These are phyloP conservation scores for Steinernema feltiae DNA, from an alignment of 1,140 invertebrate species.

Conservation along the genomic window DNA sequence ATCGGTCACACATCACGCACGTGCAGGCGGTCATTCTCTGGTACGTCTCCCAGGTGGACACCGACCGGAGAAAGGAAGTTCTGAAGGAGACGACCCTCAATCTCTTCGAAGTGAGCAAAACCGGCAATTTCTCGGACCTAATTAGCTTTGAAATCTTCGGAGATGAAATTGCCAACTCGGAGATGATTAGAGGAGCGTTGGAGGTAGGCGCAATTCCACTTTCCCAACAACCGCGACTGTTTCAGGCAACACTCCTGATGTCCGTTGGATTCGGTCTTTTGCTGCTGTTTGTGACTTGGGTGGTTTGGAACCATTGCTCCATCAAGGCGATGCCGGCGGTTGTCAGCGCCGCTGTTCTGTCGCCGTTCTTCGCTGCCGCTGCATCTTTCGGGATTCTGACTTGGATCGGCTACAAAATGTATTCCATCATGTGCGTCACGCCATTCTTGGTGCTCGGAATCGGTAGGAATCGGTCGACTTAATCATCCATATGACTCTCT, in stretches of 20 bases:
- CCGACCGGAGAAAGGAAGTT: conserved; percentile 24
- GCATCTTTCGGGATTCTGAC: conserved; percentile 52
- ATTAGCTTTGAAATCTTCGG: conserved; percentile 49
- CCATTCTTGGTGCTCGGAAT: conserved; percentile 52
- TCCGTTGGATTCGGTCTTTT: conserved; percentile 51
- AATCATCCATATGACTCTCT: not conserved
- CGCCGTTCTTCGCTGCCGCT: conserved; percentile 46
- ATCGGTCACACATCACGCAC: conserved; percentile 28
- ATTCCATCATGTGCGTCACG: conserved; percentile 56
- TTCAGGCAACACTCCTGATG: conserved; percentile 52
- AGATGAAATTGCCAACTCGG: conserved; percentile 47
- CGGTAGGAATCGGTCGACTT: conserved; percentile 22
- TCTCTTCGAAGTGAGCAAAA: conserved; percentile 37
- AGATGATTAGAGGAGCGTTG: conserved; percentile 45
- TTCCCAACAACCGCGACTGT: not conserved
- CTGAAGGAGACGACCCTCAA: conserved; percentile 32
- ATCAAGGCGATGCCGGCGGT: conserved; percentile 20
- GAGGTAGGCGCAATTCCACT: conserved; percentile 19
- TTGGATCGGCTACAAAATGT: conserved; percentile 49
- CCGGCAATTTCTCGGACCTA: conserved; percentile 31
- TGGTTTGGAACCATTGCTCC: conserved; percentile 28
- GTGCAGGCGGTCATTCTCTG: conserved; percentile 43
- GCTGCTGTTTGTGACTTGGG: conserved; percentile 45
- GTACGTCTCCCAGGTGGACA: conserved; percentile 49
- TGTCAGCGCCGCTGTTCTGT: conserved; percentile 46